Percentiles rank a stretch among this genome's conserved stretches.
These are phyloP conservation scores for Mormyrops boulengeri DNA, from an alignment of 2,797 vertebrate genomes.

Conservation along the genomic window DNA sequence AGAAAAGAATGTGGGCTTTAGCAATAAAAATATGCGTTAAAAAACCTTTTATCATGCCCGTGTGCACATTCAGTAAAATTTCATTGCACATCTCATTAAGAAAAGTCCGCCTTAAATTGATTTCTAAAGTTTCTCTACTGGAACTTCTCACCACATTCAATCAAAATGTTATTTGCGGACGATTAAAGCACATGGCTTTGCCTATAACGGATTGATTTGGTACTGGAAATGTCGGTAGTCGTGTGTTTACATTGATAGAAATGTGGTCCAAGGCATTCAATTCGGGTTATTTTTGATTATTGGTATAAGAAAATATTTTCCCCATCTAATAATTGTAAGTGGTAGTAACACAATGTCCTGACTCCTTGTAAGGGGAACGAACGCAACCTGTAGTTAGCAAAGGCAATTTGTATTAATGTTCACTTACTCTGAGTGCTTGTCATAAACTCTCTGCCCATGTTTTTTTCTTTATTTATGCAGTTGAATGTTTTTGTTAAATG, in stretches of 20 bases:
- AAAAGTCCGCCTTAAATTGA: not conserved
- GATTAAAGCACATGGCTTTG: not conserved
- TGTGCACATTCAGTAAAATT: not conserved
- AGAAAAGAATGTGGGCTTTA: not conserved
- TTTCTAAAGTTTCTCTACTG: not conserved
- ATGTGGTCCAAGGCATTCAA: not conserved
- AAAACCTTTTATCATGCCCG: not conserved
- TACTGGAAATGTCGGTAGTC: not conserved
- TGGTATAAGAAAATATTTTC: not conserved
- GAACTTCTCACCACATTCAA: not conserved
- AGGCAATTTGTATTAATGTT: slow-evolving; percentile 2
- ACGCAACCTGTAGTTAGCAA: not conserved
- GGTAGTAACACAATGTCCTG: not conserved
- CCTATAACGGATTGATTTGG: not conserved
- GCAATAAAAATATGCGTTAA: not conserved
- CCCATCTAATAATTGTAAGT: not conserved
- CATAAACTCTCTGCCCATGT: not conserved
- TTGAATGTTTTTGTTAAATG: slow-evolving; percentile 9
- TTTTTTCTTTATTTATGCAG: not conserved
- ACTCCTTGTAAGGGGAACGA: not conserved
- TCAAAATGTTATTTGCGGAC: not conserved
- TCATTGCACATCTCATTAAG: not conserved
- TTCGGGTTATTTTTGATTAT: not conserved
- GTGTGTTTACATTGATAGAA: not conserved
- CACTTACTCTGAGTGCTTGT: not conserved